These are phyloP conservation scores for Glaucopsyche alexis DNA, from an alignment of 2,888 invertebrate genomes.

Conservation along the genomic window DNA sequence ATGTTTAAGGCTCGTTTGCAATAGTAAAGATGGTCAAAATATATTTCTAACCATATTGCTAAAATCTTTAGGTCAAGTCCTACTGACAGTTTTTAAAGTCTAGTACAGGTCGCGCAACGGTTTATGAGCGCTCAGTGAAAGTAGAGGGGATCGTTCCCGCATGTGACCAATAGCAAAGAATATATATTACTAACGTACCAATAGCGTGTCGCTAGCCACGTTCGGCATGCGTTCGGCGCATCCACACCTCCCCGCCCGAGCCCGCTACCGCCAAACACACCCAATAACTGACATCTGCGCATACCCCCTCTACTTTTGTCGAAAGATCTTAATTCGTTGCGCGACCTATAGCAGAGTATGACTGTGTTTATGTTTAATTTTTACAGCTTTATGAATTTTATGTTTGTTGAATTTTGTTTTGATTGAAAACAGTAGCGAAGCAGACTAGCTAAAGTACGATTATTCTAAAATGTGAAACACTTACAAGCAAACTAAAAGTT, in stretches of 20 bases:
- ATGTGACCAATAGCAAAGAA: no score
- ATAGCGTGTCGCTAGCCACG: no score
- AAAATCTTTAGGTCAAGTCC: not conserved
- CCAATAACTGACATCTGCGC: no score
- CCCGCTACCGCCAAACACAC: no score
- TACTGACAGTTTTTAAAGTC: not conserved
- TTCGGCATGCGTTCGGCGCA: no score
- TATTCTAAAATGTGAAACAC: not conserved
- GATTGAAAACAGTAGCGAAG: slow-evolving; percentile 2
- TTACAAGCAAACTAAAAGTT: not conserved
- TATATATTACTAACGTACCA: no score
- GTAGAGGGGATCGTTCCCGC: no score
- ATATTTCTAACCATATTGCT: not conserved
- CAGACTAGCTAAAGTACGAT: not conserved
- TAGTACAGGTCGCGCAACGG: no score
- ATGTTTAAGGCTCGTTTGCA: not conserved
- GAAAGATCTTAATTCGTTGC: no score
- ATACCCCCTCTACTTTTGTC: no score
- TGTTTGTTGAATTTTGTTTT: not conserved
- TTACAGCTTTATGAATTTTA: not conserved
- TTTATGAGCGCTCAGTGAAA: no score
- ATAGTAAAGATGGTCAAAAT: not conserved
- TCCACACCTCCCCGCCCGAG: no score
- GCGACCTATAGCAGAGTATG: not conserved
- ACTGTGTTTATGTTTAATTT: not conserved